A percentile compares a stretch with the other conserved stretches of the same genome.
phyloP scores from a whole-genome alignment of 2,797 vertebrate genomes.

The Pseudochromis fuscus region DNA sequence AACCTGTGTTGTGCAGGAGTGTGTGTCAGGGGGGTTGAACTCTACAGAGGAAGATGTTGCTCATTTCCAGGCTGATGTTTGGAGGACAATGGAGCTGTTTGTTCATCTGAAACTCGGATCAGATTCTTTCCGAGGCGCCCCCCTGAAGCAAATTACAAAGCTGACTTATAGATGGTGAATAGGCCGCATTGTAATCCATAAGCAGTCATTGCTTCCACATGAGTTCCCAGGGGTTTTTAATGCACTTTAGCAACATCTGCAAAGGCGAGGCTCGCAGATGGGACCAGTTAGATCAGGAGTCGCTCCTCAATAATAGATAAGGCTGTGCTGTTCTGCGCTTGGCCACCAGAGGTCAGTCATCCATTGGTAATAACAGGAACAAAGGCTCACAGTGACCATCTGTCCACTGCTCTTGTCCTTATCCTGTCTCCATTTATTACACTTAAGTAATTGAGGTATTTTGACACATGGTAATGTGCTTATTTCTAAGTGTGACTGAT shows the following conservation, averaged over 20 bases:
- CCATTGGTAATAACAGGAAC: slow-evolving; percentile 40
- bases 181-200: slow-evolving; percentile 65
- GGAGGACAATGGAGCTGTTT: slow-evolving; percentile 68
- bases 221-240: slow-evolving; percentile 45
- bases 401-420: slow-evolving; percentile 25
- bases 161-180: slow-evolving; percentile 68
- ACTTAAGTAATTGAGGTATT: slow-evolving; percentile 26
- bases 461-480: slow-evolving; percentile 15
- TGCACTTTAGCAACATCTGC: slow-evolving; percentile 70
- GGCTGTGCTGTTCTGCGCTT: slow-evolving; percentile 52
- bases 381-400: slow-evolving; percentile 62
- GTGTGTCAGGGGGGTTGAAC: slow-evolving; percentile 16
- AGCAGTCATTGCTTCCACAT: slow-evolving; percentile 51
- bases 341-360: slow-evolving; percentile 76
- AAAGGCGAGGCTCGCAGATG: slow-evolving; percentile 63
- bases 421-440: slow-evolving; percentile 36
- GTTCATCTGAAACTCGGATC: slow-evolving; percentile 55
- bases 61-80: slow-evolving; percentile 48
- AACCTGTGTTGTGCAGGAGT: slow-evolving; percentile 32
- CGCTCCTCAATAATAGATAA: slow-evolving; percentile 50
- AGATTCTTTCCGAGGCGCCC: slow-evolving; percentile 68
- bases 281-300: slow-evolving; percentile 45
- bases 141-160: slow-evolving; percentile 63
- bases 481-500: background rate
- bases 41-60: slow-evolving; percentile 41